Conservation (phyloP, 2,113 vertebrate genomes). For the Etia nguti region DNA sequence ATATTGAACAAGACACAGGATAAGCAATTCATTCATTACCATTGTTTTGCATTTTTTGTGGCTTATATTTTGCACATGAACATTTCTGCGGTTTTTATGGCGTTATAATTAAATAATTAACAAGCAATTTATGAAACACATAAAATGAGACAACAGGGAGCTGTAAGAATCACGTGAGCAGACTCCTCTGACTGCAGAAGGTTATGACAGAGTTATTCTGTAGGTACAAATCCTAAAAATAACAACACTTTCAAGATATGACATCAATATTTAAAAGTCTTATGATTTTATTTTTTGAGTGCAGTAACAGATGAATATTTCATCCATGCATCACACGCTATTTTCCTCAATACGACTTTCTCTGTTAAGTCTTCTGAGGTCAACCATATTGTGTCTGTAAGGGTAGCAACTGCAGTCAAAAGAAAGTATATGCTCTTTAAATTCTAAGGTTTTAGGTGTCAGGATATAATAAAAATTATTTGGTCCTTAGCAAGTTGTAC, state of each 20-base stretch:
- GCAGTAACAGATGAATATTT: conserved; percentile 42
- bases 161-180: background rate
- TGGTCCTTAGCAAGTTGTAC: background rate
- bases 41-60: background rate
- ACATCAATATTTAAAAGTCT: conserved; percentile 34
- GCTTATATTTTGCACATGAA: background rate
- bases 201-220: background rate
- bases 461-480: background rate
- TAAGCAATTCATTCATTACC: background rate
- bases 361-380: background rate
- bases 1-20: background rate
- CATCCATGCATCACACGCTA: background rate
- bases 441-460: background rate
- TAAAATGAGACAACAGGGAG: background rate
- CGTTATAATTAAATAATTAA: background rate
- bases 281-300: conserved; percentile 6
- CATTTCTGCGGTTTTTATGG: background rate
- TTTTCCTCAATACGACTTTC: background rate
- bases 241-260: conserved; percentile 23
- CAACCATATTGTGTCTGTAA: background rate
- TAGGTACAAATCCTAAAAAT: conserved; percentile 8
- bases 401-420: background rate
- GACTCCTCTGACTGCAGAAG: background rate
- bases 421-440: background rate
- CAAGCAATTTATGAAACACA: background rate